A percentile compares a stretch with the other conserved stretches of the same genome.
Evolutionary conservation across 2,113 vertebrate species (phyloP).

Genomic region (Micronycteris hirsuta): DNA sequence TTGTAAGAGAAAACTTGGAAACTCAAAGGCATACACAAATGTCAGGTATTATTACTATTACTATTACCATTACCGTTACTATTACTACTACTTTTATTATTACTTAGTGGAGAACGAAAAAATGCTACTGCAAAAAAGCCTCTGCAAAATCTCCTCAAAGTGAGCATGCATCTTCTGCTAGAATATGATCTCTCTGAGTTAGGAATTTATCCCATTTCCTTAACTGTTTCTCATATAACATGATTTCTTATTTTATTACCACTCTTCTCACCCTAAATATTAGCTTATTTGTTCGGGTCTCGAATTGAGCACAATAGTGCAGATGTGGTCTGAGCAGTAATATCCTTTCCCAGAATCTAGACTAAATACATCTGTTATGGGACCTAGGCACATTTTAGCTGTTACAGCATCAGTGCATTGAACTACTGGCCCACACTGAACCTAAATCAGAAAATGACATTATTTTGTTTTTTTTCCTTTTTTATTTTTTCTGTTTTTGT

Average conservation of each 20-base stretch:
- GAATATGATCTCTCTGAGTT: neutral
- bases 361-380: neutral
- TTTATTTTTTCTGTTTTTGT: neutral
- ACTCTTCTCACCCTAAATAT: neutral
- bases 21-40: neutral
- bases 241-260: slow-evolving; percentile 14
- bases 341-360: neutral
- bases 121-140: neutral
- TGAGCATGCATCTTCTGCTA: neutral
- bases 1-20: neutral
- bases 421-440: neutral
- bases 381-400: neutral
- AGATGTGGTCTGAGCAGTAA: neutral
- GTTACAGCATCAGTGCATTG: neutral
- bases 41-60: neutral
- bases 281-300: neutral
- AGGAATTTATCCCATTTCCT: neutral
- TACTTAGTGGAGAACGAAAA: neutral
- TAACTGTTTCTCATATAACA: neutral
- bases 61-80: neutral
- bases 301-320: neutral
- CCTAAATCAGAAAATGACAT: neutral
- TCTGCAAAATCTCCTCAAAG: neutral
- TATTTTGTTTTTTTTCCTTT: neutral
- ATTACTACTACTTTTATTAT: neutral